Conservation (phyloP, 2,888 invertebrate genomes). For the Drosophila kuntzei region DNA sequence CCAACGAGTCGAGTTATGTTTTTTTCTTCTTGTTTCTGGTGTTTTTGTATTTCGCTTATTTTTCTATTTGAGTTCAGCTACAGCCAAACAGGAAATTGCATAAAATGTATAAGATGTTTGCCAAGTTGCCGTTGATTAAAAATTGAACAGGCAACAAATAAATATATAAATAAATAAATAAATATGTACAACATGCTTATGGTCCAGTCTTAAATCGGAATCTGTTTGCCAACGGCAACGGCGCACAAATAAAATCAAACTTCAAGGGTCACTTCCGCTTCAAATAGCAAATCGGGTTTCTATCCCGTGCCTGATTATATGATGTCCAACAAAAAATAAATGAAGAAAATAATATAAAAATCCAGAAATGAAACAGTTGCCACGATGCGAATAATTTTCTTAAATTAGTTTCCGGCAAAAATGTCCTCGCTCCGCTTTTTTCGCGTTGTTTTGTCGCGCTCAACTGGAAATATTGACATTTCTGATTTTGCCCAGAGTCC, state of each 20-base stretch:
- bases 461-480: conserved; percentile 77
- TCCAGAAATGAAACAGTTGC: conserved; percentile 57
- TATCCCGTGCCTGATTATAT: conserved; percentile 36
- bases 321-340: conserved; percentile 22
- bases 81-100: conserved; percentile 80
- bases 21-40: conserved; percentile 8
- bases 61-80: conserved; percentile 50
- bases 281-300: conserved; percentile 72
- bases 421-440: conserved; percentile 54
- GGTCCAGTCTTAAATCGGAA: conserved; percentile 47
- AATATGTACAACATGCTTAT: conserved; percentile 25
- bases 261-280: conserved; percentile 81
- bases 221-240: conserved; percentile 70
- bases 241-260: conserved; percentile 78
- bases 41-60: conserved; percentile 23
- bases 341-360: conserved; percentile 3
- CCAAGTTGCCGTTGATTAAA: conserved; percentile 79
- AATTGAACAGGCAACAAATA: conserved; percentile 69
- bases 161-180: conserved; percentile 59
- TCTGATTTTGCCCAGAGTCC: conserved; percentile 56
- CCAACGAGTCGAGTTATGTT: conserved; percentile 54
- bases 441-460: conserved; percentile 66
- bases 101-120: conserved; percentile 68
- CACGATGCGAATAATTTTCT: conserved; percentile 63
- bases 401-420: conserved; percentile 76